Conservation (phyloP, 2,797 vertebrate genomes). For the Sebastes cheni region DNA sequence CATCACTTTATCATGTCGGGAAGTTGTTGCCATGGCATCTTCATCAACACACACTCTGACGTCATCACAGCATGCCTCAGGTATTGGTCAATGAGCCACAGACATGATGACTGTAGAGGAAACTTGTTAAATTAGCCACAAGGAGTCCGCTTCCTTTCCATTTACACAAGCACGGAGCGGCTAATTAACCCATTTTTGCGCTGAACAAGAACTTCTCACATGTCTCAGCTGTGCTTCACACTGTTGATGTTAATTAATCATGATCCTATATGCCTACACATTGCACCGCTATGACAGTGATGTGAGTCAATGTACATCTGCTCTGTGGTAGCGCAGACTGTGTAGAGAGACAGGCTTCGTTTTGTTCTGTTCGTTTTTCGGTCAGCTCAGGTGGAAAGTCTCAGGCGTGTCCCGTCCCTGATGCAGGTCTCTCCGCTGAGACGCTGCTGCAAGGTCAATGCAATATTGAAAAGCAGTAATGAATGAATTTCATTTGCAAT, state of each 20-base stretch:
- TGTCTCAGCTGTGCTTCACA: neutral
- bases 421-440: slow-evolving; percentile 29
- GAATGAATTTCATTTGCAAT: slow-evolving; percentile 32
- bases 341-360: slow-evolving; percentile 29
- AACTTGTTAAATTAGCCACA: slow-evolving; percentile 59
- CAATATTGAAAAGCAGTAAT: slow-evolving; percentile 23
- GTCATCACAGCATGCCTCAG: slow-evolving; percentile 54
- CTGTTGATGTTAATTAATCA: neutral
- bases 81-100: slow-evolving; percentile 66
- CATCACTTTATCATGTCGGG: slow-evolving; percentile 26
- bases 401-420: slow-evolving; percentile 6
- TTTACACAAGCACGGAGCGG: slow-evolving; percentile 18
- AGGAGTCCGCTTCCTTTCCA: slow-evolving; percentile 37
- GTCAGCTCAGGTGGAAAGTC: slow-evolving; percentile 63
- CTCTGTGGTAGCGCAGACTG: neutral
- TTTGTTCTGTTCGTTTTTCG: slow-evolving; percentile 22
- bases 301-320: slow-evolving; percentile 43
- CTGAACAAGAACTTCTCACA: slow-evolving; percentile 4
- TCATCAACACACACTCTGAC: slow-evolving; percentile 52
- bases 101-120: slow-evolving; percentile 58
- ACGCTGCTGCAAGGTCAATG: slow-evolving; percentile 7
- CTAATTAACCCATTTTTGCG: slow-evolving; percentile 4
- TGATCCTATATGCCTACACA: neutral
- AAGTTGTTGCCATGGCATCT: slow-evolving; percentile 48
- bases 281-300: slow-evolving; percentile 29